Evolutionary conservation across 2,797 vertebrate genomes (phyloP).

Genomic region (Phoxinus dragarum): DNA sequence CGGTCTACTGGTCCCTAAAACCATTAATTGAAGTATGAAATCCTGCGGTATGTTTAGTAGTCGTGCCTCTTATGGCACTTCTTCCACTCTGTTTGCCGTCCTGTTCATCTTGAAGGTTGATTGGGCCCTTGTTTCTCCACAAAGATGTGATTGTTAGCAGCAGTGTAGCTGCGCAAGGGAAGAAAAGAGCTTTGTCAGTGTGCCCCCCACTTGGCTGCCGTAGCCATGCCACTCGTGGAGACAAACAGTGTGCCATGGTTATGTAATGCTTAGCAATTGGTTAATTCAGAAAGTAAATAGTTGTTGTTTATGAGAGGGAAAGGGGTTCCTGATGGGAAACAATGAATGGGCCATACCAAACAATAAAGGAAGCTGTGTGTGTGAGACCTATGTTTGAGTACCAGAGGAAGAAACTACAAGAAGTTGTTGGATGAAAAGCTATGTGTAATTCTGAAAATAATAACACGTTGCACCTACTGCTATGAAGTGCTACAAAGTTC

Average conservation of each 20-base stretch:
- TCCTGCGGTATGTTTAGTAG: background rate
- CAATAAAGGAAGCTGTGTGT: constrained; percentile 18
- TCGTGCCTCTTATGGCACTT: background rate
- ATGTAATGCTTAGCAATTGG: constrained; percentile 47
- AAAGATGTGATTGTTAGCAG: constrained; percentile 57
- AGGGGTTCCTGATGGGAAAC: background rate
- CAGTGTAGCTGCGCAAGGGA: constrained; percentile 7
- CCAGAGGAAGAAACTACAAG: background rate
- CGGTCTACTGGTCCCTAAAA: background rate
- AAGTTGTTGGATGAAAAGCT: background rate
- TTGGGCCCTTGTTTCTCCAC: constrained; percentile 51
- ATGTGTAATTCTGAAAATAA: background rate
- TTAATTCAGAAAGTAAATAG: constrained; percentile 44
- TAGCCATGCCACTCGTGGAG: constrained; percentile 3
- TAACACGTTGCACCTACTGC: background rate
- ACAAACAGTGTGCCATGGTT: constrained; percentile 47
- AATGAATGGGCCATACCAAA: background rate
- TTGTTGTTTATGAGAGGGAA: constrained; percentile 19
- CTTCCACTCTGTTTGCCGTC: constrained; percentile 3
- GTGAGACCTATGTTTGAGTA: background rate
- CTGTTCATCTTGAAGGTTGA: constrained; percentile 44
- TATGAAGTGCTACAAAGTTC: background rate
- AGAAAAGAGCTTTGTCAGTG: constrained; percentile 53
- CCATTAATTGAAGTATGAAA: background rate
- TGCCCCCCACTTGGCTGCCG: constrained; percentile 22